phyloP scores from a whole-genome alignment of 2,113 vertebrate species.

The Neogale vison region DNA sequence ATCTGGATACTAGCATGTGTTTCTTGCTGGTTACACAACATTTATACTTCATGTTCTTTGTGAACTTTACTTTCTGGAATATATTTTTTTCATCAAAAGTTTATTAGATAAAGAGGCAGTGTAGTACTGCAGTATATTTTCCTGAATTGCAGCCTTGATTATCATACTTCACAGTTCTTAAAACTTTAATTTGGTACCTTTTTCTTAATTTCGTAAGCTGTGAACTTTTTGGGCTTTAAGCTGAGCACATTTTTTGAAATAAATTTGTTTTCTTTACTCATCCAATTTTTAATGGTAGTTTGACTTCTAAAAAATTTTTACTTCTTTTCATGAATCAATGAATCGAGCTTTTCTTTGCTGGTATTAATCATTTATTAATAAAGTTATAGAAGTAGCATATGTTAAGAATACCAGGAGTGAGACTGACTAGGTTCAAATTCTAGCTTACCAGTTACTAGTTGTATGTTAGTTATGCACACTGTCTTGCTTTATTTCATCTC shows the following conservation, averaged over 20 bases:
- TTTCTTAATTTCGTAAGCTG: neutral
- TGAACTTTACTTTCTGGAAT: neutral
- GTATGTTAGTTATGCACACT: neutral
- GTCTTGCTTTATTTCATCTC: neutral
- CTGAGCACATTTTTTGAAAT: neutral
- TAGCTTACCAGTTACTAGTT: neutral
- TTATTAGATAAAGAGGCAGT: neutral
- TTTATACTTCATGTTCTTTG: neutral
- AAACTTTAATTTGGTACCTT: neutral
- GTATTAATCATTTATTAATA: neutral
- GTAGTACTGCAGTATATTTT: neutral
- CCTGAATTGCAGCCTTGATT: neutral
- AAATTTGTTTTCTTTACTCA: neutral
- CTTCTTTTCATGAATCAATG: neutral
- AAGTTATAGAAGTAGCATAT: neutral
- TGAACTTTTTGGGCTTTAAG: neutral
- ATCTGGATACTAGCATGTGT: neutral
- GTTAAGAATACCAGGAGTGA: neutral
- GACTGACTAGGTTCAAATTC: neutral
- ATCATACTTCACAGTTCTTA: neutral
- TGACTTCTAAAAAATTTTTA: neutral
- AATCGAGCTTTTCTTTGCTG: neutral
- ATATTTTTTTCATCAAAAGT: neutral
- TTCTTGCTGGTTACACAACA: neutral
- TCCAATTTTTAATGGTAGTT: neutral